Percentiles rank a stretch among this genome's conserved stretches.
Conservation (phyloP, 2,888 invertebrate genomes). For the Rhagonycha lutea region DNA sequence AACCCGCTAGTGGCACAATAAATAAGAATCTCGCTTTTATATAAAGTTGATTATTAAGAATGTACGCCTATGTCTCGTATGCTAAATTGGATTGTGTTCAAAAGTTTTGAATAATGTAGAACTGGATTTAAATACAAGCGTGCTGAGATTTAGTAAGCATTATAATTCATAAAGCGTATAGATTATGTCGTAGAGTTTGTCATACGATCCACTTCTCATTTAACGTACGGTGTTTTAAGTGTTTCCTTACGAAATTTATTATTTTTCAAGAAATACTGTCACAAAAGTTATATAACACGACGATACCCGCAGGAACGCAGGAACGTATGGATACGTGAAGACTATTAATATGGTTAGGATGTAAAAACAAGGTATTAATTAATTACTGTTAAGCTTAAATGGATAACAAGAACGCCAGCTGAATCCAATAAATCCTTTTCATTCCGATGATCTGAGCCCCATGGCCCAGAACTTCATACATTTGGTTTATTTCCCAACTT, state of each 20-base stretch:
- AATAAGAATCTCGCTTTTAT: slow-evolving; percentile 23
- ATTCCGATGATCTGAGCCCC: no score
- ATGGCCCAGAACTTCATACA: no score
- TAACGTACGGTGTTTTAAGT: slow-evolving; percentile 6
- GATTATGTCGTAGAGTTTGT: slow-evolving; percentile 25
- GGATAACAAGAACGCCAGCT: no score
- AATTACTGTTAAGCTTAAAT: no score
- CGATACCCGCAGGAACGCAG: background rate
- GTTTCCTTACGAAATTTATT: background rate
- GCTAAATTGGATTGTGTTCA: slow-evolving; percentile 30
- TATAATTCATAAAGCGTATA: slow-evolving; percentile 28
- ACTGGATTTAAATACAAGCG: slow-evolving; percentile 31
- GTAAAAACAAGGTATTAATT: no score
- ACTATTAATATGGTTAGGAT: no score
- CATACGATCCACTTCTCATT: slow-evolving; percentile 17
- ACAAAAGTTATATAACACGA: background rate
- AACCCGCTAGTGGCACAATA: slow-evolving; percentile 20
- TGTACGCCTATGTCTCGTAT: slow-evolving; percentile 34
- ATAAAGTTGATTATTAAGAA: slow-evolving; percentile 28
- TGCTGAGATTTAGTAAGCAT: slow-evolving; percentile 28
- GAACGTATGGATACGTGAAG: background rate
- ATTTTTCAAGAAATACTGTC: background rate
- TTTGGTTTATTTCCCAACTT: no score
- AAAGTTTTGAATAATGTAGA: slow-evolving; percentile 30
- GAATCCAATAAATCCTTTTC: no score